phyloP scores from a whole-genome alignment of 2,797 vertebrate genomes.

The Crocidura indochinensis region DNA sequence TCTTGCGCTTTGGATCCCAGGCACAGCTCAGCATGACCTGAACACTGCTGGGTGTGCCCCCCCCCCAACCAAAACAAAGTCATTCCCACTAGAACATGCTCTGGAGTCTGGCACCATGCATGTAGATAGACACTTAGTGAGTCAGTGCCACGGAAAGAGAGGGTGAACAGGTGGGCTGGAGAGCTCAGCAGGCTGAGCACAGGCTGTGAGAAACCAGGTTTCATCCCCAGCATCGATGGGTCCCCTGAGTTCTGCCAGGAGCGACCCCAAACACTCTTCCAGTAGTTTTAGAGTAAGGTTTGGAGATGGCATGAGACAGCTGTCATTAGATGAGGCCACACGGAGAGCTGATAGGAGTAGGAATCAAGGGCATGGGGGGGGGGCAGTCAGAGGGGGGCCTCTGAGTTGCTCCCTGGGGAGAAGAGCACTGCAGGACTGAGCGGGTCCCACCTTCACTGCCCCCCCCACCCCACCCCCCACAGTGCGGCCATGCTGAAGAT shows the following conservation, averaged over 20 bases:
- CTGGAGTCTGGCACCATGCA: background rate
- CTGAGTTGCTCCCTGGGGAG: too few species aligned
- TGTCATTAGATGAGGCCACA: too few species aligned
- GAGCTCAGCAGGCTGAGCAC: background rate
- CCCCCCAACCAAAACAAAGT: too few species aligned
- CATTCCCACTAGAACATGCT: background rate
- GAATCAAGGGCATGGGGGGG: too few species aligned
- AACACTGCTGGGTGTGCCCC: background rate
- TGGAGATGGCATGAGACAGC: too few species aligned
- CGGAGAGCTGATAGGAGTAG: too few species aligned
- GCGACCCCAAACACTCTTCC: too few species aligned
- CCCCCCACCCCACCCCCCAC: conserved; percentile 12
- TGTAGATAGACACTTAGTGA: background rate
- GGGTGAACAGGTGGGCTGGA: background rate
- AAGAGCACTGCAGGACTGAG: too few species aligned
- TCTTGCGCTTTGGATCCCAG: too few species aligned
- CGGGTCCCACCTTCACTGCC: background rate
- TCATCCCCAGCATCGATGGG: background rate
- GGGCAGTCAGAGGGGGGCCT: background rate
- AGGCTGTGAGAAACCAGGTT: background rate
- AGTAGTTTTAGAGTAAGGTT: too few species aligned
- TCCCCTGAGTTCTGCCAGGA: background rate
- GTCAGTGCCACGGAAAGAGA: background rate
- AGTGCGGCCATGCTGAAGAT: conserved; percentile 98
- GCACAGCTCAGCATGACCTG: too few species aligned